Percentiles rank a stretch among this genome's conserved stretches.
phyloP scores from a whole-genome alignment of 1,140 invertebrate genomes.

The Bombus turneri region DNA sequence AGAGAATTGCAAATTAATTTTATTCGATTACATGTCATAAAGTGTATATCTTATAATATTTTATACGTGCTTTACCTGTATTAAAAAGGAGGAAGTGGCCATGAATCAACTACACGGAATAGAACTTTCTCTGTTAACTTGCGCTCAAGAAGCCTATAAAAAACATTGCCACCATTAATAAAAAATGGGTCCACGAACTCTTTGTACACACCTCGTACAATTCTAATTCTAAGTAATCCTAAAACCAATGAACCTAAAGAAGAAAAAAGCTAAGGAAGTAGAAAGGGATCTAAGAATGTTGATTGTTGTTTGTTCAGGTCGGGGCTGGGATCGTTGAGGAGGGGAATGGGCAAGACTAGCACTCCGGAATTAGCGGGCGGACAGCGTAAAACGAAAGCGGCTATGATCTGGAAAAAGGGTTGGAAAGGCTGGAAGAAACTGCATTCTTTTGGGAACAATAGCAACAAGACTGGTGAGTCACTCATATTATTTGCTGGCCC shows the following conservation, averaged over 20 bases:
- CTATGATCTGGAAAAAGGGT: slow-evolving; percentile 83
- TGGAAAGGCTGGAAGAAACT: slow-evolving; percentile 90
- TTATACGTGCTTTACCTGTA: too few relatives aligned
- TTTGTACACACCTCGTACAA: not conserved
- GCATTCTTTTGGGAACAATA: slow-evolving; percentile 87
- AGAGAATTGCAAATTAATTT: too few relatives aligned
- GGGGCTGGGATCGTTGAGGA: slow-evolving; percentile 77
- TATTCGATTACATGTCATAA: too few relatives aligned
- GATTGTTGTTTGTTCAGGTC: slow-evolving; percentile 67
- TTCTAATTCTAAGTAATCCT: not conserved
- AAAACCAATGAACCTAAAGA: not conserved
- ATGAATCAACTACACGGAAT: too few relatives aligned
- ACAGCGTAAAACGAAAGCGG: slow-evolving; percentile 77
- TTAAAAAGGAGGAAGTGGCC: too few relatives aligned
- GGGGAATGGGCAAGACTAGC: slow-evolving; percentile 70
- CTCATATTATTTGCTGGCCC: not conserved
- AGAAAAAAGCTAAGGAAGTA: not conserved
- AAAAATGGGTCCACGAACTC: not conserved
- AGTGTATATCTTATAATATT: too few relatives aligned
- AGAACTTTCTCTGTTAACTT: not conserved
- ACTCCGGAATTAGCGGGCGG: slow-evolving; percentile 62
- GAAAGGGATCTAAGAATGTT: not conserved
- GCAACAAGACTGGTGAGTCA: slow-evolving; percentile 81
- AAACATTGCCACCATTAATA: not conserved
- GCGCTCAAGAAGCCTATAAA: not conserved